phyloP scores from a whole-genome alignment of 1,140 invertebrate genomes.

The Drosophila teissieri region DNA sequence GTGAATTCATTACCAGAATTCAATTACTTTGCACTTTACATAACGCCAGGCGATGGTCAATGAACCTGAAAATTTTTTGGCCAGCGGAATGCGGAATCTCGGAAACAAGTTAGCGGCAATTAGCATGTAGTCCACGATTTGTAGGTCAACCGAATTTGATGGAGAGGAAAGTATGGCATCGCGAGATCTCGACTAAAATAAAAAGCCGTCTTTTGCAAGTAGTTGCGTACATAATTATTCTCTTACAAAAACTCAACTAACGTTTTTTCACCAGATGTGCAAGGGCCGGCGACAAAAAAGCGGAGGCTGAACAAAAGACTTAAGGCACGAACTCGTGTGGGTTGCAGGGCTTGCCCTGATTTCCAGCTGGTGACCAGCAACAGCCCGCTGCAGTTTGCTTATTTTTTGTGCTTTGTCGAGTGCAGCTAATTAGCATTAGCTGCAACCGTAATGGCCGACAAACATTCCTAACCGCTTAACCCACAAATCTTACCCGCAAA shows the following conservation, averaged over 20 bases:
- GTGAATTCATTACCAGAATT: slow-evolving; percentile 54
- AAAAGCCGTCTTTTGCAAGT: not conserved
- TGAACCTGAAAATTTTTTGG: slow-evolving; percentile 32
- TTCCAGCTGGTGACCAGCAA: slow-evolving; percentile 43
- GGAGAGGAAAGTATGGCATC: slow-evolving; percentile 40
- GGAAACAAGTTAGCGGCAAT: slow-evolving; percentile 34
- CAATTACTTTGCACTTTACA: slow-evolving; percentile 37
- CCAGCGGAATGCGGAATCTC: slow-evolving; percentile 20
- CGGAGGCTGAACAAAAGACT: slow-evolving; percentile 62
- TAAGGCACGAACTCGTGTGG: slow-evolving; percentile 53
- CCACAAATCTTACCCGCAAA: slow-evolving; percentile 43
- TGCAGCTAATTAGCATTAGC: slow-evolving; percentile 57
- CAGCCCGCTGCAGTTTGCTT: slow-evolving; percentile 10
- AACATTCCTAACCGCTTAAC: slow-evolving; percentile 42
- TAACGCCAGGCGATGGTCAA: slow-evolving; percentile 39
- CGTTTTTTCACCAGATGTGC: slow-evolving; percentile 24
- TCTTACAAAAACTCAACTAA: slow-evolving; percentile 14
- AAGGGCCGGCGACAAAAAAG: slow-evolving; percentile 25
- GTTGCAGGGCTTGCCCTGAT: slow-evolving; percentile 38
- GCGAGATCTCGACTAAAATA: slow-evolving; percentile 14
- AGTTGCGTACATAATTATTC: slow-evolving; percentile 35
- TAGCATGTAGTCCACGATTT: slow-evolving; percentile 47
- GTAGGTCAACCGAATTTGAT: slow-evolving; percentile 54
- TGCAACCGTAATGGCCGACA: slow-evolving; percentile 35
- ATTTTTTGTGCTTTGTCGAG: slow-evolving; percentile 11